Evolutionary conservation across 2,113 vertebrate species (phyloP), one percentile per base, ranked within the genome.

Genomic region (Cynocephalus volans): DNA sequence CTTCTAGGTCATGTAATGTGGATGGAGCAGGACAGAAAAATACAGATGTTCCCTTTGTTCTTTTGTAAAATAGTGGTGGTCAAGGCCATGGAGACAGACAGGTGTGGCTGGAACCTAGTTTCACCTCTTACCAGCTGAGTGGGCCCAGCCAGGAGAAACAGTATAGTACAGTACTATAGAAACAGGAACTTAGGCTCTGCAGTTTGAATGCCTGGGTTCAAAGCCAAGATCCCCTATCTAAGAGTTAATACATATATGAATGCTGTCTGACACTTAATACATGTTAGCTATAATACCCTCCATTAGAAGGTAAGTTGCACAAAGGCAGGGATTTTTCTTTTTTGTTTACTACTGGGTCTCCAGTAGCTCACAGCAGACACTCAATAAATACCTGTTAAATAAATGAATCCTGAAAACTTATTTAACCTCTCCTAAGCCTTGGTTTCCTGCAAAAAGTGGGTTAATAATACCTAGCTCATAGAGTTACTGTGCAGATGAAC

Each of bases 401-500:
- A 41, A 88, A 56, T 54, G n/a, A 48, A 76, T 45, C 73, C 80
- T 56, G n/a, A 64, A 96, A 92, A 80, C 26, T 50, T 82, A 21
- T 8, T 50, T 76, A 72, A 89, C 11, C 36, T 86, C 67, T 36
- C 41, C 15, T 26, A 36, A 75, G 58, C 36, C 60, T 86, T 75
- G 58, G 33, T 80, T 93, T 90, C 52, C 50, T 85, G 41, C 54
- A 75, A 94, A 75, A 94, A 96, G 70, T 64, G 80, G 80, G 70
- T 58, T 41, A 77, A 31, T 81, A 62, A 67, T 36, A 73, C 4
- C 56, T 52, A 81, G 50, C 92, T 97, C 54, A 31, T 1, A 18
- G 33, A 90, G 14, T 73, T 69, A 69, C 45, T 6, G 8, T 41
- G 84, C 83, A 13, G 52, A 58, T 50, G 48, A 65, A 28, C 10